Percentiles rank a stretch among this genome's conserved stretches.
These are phyloP conservation scores for Rhinogobio ventralis DNA, from an alignment of 2,797 vertebrate genomes.

Conservation along the genomic window DNA sequence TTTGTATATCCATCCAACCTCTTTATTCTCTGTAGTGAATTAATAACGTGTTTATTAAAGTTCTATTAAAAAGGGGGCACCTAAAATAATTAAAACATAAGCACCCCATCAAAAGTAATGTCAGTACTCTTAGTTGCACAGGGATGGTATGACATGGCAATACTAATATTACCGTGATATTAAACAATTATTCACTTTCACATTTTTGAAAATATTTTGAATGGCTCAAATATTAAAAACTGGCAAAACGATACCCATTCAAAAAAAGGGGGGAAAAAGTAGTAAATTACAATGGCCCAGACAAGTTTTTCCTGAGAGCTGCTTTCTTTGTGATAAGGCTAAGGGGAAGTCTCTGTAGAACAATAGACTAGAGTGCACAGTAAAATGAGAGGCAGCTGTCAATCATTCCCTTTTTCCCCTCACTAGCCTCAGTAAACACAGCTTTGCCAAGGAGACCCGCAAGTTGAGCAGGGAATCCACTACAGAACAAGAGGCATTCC, in stretches of 20 bases:
- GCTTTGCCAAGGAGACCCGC: constrained; percentile 57
- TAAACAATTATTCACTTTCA: too few relatives aligned
- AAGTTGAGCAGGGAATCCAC: constrained; percentile 55
- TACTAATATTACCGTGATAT: too few relatives aligned
- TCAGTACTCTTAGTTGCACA: too few relatives aligned
- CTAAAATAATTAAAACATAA: too few relatives aligned
- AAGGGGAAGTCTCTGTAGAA: constrained; percentile 29
- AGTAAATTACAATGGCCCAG: constrained; percentile 9
- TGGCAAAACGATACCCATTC: not conserved
- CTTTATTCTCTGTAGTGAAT: not conserved
- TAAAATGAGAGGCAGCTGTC: constrained; percentile 57
- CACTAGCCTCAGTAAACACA: constrained; percentile 31
- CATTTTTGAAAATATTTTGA: too few relatives aligned
- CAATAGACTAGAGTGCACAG: constrained; percentile 33
- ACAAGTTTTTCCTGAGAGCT: constrained; percentile 39
- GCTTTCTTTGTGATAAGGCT: constrained; percentile 48
- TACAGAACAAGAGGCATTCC: constrained; percentile 53
- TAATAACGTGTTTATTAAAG: too few relatives aligned
- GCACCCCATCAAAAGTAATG: too few relatives aligned
- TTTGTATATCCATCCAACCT: not conserved
- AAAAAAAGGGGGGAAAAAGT: not conserved
- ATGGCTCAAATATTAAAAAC: not conserved
- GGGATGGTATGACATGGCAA: too few relatives aligned
- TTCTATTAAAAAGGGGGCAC: too few relatives aligned
- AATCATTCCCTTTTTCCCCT: constrained; percentile 47